phyloP scores from a whole-genome alignment of 2,888 invertebrate species.

The Sminthurinus aureus region DNA sequence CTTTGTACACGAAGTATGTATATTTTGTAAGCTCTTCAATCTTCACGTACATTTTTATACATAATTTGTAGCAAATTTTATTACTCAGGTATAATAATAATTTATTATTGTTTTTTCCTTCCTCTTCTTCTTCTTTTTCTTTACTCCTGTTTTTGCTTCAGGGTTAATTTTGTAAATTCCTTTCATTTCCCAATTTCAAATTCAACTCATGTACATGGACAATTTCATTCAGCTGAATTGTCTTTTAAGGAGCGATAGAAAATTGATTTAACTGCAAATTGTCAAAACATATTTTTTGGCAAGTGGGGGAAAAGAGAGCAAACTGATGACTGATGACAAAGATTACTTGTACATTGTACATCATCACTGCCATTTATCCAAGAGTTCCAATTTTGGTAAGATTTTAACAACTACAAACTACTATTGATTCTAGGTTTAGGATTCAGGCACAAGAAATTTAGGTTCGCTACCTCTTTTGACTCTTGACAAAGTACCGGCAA shows the following conservation, averaged over 20 bases:
- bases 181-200: background rate
- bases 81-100: background rate
- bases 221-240: background rate
- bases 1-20: background rate
- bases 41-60: background rate
- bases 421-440: too few relatives aligned
- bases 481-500: too few relatives aligned
- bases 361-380: background rate
- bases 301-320: background rate
- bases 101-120: background rate
- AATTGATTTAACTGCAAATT: background rate
- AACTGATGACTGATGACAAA: background rate
- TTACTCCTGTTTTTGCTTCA: background rate
- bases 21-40: background rate
- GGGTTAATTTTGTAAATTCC: background rate
- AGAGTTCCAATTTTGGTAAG: background rate
- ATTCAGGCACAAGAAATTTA: too few relatives aligned
- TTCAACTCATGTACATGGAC: background rate
- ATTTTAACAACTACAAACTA: too few relatives aligned
- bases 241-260: background rate
- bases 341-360: background rate
- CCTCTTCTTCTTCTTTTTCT: background rate
- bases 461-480: too few relatives aligned
- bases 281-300: background rate
- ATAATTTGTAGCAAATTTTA: background rate